Evolutionary conservation across 2,888 invertebrate genomes (phyloP).

Genomic region (Drosophila falleni): DNA sequence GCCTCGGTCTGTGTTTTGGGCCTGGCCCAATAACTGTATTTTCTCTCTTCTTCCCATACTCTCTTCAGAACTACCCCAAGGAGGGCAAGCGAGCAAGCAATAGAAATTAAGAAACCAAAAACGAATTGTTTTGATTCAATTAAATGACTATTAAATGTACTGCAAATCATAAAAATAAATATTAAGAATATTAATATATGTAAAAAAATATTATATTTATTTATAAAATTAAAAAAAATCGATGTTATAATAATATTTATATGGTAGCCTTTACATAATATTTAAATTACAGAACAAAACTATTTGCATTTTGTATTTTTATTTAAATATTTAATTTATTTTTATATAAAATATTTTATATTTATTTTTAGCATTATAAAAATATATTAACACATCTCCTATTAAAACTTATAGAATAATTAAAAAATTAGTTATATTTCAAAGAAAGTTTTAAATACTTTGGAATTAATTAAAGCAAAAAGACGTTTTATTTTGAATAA

Average conservation of each 20-base stretch:
- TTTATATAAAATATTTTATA: no score
- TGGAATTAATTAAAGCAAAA: not conserved
- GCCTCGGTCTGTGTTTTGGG: constrained; percentile 6
- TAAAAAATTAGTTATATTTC: not conserved
- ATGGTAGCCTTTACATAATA: no score
- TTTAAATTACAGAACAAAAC: no score
- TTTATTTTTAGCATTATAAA: no score
- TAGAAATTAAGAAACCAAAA: constrained; percentile 17
- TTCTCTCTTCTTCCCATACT: not conserved
- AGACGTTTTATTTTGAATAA: not conserved
- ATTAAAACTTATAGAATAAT: no score
- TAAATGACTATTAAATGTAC: constrained; percentile 1
- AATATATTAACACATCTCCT: no score
- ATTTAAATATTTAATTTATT: no score
- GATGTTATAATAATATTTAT: not conserved
- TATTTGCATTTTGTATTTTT: no score
- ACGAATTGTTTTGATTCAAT: not conserved
- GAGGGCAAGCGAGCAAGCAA: constrained; percentile 16
- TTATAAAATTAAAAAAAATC: not conserved
- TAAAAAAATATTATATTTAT: not conserved
- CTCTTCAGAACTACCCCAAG: constrained; percentile 43
- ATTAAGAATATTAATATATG: not conserved
- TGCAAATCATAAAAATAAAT: no score
- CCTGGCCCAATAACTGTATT: not conserved
- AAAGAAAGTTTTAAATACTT: not conserved